Percentiles rank a stretch among this genome's conserved stretches.
Conservation (phyloP, 2,888 invertebrate genomes). For the Sesia bembeciformis region DNA sequence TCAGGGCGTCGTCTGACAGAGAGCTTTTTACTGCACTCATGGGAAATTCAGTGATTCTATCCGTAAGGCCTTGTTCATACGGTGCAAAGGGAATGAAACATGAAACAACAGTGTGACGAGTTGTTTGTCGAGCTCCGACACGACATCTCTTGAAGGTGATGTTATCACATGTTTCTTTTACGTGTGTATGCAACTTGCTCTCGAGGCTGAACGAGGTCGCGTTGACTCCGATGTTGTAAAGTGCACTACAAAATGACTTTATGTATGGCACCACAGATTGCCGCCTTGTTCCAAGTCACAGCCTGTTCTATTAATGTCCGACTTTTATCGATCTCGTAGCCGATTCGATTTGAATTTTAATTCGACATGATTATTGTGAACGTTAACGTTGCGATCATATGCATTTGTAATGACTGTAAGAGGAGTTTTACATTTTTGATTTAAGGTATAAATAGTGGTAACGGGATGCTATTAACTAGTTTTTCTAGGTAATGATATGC, state of each 20-base stretch:
- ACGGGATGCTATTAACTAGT: too few relatives aligned
- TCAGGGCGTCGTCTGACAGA: constrained; percentile 42
- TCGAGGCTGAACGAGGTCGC: constrained; percentile 4
- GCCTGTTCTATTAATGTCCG: constrained; percentile 37
- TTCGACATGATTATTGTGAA: constrained; percentile 36
- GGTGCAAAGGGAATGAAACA: constrained; percentile 21
- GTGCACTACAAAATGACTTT: constrained; percentile 43
- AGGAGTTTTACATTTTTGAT: constrained; percentile 1
- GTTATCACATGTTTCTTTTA: not conserved
- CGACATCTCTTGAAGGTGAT: not conserved
- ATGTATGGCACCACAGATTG: constrained; percentile 26
- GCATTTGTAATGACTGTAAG: constrained; percentile 17
- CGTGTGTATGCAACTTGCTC: not conserved
- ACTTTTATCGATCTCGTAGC: constrained; percentile 43
- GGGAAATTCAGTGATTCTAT: constrained; percentile 64
- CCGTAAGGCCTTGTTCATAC: constrained; percentile 38
- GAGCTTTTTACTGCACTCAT: constrained; percentile 54
- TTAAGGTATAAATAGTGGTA: too few relatives aligned
- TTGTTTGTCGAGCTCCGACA: constrained; percentile 29
- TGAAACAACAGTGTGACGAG: constrained; percentile 41
- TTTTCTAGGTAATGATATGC: too few relatives aligned
- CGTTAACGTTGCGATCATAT: constrained; percentile 14
- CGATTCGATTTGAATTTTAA: constrained; percentile 45
- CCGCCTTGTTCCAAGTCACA: constrained; percentile 27
- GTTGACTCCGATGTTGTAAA: constrained; percentile 40